These are phyloP conservation scores for Zootermopsis nevadensis DNA, from an alignment of 2,888 invertebrate species.

Conservation along the genomic window DNA sequence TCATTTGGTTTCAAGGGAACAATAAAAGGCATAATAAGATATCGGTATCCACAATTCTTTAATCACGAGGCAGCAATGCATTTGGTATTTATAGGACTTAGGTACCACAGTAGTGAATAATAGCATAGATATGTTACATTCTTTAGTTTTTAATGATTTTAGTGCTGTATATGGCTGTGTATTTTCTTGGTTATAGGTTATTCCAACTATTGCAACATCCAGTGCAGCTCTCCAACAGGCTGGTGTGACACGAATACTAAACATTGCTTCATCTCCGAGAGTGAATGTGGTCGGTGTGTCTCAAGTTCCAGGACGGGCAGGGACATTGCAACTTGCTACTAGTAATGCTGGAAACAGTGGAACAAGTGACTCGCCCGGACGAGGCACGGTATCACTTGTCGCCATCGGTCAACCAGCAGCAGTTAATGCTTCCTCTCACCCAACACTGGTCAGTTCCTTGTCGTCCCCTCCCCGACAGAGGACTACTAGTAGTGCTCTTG, in stretches of 20 bases:
- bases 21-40: no score
- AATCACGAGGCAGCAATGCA: no score
- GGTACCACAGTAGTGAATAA: no score
- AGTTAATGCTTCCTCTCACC: slow-evolving; percentile 53
- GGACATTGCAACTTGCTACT: slow-evolving; percentile 42
- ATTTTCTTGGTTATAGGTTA: slow-evolving; percentile 57
- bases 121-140: no score
- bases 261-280: slow-evolving; percentile 58
- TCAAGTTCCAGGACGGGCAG: slow-evolving; percentile 42
- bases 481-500: slow-evolving; percentile 34
- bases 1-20: no score
- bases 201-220: slow-evolving; percentile 59
- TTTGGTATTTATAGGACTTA: no score
- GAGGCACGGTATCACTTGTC: slow-evolving; percentile 52
- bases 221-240: slow-evolving; percentile 62
- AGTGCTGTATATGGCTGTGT: neutral
- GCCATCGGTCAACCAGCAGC: slow-evolving; percentile 48
- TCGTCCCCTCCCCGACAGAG: slow-evolving; percentile 53
- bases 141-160: no score
- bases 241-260: slow-evolving; percentile 67
- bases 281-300: slow-evolving; percentile 49
- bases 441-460: slow-evolving; percentile 53
- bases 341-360: slow-evolving; percentile 41
- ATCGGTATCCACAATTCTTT: no score
- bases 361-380: slow-evolving; percentile 40